Evolutionary conservation across 1,140 invertebrate genomes (phyloP).

Genomic region (Medauroidea extradentata): DNA sequence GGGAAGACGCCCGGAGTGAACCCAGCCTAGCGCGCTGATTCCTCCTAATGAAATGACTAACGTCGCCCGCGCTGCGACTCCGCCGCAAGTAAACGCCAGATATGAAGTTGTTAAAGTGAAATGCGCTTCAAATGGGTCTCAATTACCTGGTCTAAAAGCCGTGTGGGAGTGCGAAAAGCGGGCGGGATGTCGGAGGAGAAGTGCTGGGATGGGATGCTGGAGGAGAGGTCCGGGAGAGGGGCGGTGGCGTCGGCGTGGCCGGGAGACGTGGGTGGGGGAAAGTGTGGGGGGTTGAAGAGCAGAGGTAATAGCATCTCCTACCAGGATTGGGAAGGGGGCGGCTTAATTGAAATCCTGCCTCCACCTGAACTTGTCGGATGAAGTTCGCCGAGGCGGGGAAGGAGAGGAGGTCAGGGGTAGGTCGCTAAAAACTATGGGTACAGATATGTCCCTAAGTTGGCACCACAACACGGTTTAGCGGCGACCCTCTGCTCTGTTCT

Average conservation of each 20-base stretch:
- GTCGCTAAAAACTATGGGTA: no score
- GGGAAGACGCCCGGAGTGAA: no score
- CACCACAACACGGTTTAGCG: no score
- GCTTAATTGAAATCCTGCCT: constrained; percentile 16
- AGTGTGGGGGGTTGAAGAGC: not conserved
- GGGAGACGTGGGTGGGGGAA: no score
- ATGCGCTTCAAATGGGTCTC: constrained; percentile 16
- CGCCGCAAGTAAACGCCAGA: constrained; percentile 19
- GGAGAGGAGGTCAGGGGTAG: not conserved
- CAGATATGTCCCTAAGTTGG: no score
- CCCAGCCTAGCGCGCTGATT: no score
- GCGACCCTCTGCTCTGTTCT: no score
- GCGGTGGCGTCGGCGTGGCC: no score
- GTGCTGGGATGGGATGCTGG: no score
- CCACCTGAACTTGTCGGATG: constrained; percentile 14
- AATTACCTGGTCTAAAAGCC: constrained; percentile 17
- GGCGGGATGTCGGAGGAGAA: not conserved
- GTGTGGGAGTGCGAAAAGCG: not conserved
- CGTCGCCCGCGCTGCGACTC: constrained; percentile 5
- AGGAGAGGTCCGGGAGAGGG: no score
- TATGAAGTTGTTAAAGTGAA: constrained; percentile 22
- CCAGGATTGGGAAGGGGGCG: not conserved
- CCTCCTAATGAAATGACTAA: no score
- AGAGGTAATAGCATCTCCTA: constrained; percentile 18
- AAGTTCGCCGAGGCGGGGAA: not conserved